Evolutionary conservation across 2,888 invertebrate genomes (phyloP).

Genomic region (Epiblema foenella): DNA sequence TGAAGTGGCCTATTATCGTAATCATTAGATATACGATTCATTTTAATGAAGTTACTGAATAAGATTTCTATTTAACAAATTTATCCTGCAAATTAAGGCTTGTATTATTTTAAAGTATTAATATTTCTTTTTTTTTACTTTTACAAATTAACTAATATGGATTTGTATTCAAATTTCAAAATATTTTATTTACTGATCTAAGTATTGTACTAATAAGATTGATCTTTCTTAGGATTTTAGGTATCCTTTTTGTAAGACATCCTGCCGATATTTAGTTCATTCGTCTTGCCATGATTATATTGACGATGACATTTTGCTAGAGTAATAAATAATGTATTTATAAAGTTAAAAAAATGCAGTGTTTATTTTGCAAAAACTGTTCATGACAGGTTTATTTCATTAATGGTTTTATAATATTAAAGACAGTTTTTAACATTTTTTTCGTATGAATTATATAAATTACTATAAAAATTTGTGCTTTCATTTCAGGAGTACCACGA

Average conservation of each 20-base stretch:
- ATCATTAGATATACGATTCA: slow-evolving; percentile 67
- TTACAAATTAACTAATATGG: slow-evolving; percentile 59
- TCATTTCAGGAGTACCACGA: slow-evolving; percentile 49
- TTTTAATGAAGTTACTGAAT: slow-evolving; percentile 72
- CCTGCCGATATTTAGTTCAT: slow-evolving; percentile 45
- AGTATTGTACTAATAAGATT: slow-evolving; percentile 45
- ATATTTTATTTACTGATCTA: slow-evolving; percentile 53
- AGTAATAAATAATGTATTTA: slow-evolving; percentile 39
- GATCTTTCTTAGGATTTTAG: slow-evolving; percentile 39
- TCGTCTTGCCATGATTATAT: slow-evolving; percentile 44
- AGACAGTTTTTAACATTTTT: slow-evolving; percentile 79
- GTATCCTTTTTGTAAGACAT: slow-evolving; percentile 39
- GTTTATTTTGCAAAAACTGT: slow-evolving; percentile 47
- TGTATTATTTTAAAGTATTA: slow-evolving; percentile 82
- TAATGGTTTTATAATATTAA: slow-evolving; percentile 72
- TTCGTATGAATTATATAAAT: slow-evolving; percentile 82
- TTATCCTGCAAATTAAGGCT: slow-evolving; percentile 69
- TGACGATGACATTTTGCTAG: slow-evolving; percentile 44
- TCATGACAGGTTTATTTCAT: slow-evolving; percentile 71
- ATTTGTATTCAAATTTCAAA: slow-evolving; percentile 52
- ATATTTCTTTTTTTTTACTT: slow-evolving; percentile 62
- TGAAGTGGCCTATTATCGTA: slow-evolving; percentile 76
- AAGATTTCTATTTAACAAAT: slow-evolving; percentile 76
- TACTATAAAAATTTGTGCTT: slow-evolving; percentile 62
- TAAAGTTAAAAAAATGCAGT: slow-evolving; percentile 31